A percentile compares a stretch with the other conserved stretches of the same genome.
phyloP scores from a whole-genome alignment of 2,113 vertebrate genomes.

The Steatornis caripensis region DNA sequence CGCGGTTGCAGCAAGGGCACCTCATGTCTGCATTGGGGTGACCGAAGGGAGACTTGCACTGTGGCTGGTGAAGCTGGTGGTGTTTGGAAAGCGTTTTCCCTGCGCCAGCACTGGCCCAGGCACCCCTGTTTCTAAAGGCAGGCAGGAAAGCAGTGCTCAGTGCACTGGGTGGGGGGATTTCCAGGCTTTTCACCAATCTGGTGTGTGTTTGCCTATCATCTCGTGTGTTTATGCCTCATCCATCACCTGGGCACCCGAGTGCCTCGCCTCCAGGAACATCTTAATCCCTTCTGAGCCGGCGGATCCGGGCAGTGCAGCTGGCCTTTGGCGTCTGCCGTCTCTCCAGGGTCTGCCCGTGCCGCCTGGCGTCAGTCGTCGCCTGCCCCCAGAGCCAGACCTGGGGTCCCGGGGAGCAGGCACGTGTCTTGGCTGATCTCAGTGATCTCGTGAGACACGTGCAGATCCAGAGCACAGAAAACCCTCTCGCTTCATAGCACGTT shows the following conservation, averaged over 20 bases:
- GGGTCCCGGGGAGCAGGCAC: neutral
- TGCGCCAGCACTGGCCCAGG: neutral
- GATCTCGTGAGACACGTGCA: neutral
- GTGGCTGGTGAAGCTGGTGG: neutral
- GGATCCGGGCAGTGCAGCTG: neutral
- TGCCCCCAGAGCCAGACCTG: neutral
- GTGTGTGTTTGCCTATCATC: neutral
- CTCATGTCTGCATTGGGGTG: accelerated
- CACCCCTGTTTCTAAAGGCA: accelerated
- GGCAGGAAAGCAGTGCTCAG: neutral
- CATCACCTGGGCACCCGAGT: neutral
- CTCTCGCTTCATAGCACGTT: neutral
- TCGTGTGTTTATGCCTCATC: neutral
- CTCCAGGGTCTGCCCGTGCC: neutral
- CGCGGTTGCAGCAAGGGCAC: neutral
- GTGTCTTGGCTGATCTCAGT: neutral
- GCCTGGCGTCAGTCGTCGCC: neutral
- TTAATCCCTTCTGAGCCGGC: neutral
- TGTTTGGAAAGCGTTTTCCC: neutral
- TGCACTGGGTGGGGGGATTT: neutral
- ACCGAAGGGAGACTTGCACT: neutral
- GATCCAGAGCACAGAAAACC: neutral
- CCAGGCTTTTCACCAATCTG: neutral
- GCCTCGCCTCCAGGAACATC: neutral
- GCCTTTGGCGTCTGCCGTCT: neutral